Conservation (phyloP, 1,140 invertebrate genomes). For the Muscidifurax raptorellus region DNA sequence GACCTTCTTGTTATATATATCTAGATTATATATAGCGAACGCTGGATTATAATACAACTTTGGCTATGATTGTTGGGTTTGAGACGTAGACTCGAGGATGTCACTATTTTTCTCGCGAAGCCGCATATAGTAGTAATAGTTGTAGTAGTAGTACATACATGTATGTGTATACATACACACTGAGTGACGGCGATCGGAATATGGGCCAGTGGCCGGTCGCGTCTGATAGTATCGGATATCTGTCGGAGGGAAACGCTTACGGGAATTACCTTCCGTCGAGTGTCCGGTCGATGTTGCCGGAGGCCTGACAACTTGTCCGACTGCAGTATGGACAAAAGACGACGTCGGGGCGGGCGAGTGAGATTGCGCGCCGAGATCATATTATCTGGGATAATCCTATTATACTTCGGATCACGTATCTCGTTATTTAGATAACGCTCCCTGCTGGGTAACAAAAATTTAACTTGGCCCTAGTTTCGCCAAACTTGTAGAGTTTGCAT, state of each 20-base stretch:
- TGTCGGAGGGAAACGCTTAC: slow-evolving; percentile 34
- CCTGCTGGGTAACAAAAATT: too few species aligned
- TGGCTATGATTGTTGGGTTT: too few species aligned
- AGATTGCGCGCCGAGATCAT: not conserved
- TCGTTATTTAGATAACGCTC: not conserved
- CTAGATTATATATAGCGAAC: too few species aligned
- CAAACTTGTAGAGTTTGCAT: too few species aligned
- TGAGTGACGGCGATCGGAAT: slow-evolving; percentile 10
- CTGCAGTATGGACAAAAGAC: not conserved
- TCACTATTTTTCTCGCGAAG: not conserved
- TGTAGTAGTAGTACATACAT: too few species aligned
- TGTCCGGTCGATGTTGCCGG: not conserved
- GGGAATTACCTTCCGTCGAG: slow-evolving; percentile 28
- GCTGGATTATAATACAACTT: too few species aligned
- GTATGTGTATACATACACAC: not conserved
- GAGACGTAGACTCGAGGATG: too few species aligned
- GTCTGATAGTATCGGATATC: slow-evolving; percentile 27
- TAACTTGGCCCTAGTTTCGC: too few species aligned
- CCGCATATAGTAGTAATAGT: not conserved
- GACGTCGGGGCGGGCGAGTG: not conserved
- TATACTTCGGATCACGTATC: too few species aligned
- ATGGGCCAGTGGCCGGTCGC: slow-evolving; percentile 1
- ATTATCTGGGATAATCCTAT: not conserved
- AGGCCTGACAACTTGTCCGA: not conserved
- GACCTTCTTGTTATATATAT: not conserved